Evolutionary conservation across 2,888 invertebrate species (phyloP).

Genomic region (Deilephila elpenor): DNA sequence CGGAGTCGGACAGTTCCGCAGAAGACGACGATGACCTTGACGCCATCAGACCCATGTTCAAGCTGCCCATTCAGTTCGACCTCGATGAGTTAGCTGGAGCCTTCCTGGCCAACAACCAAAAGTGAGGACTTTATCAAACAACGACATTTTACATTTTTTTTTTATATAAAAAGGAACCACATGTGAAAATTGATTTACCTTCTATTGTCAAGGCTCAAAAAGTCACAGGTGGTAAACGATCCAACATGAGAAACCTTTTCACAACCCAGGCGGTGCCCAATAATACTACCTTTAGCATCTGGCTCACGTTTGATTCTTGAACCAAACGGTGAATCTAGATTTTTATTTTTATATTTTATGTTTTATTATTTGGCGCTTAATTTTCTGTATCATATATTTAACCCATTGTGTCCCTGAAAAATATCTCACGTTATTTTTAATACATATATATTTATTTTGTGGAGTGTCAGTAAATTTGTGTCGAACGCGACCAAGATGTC

Average conservation of each 20-base stretch:
- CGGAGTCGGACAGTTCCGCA: constrained; percentile 84
- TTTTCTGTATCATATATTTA: background rate
- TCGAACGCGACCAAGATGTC: background rate
- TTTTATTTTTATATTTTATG: no score
- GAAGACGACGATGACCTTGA: constrained; percentile 86
- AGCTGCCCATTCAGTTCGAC: constrained; percentile 92
- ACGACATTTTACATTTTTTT: no score
- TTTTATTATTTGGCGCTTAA: background rate
- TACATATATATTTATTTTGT: background rate
- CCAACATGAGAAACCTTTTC: no score
- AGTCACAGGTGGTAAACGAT: no score
- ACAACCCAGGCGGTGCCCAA: no score
- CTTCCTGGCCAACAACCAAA: constrained; percentile 88
- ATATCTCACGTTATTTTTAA: background rate
- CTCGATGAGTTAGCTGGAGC: constrained; percentile 92
- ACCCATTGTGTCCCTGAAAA: background rate
- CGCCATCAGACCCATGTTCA: constrained; percentile 85
- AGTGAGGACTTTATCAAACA: constrained; percentile 67
- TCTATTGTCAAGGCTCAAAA: no score
- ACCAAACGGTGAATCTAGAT: no score
- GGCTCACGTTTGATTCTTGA: no score
- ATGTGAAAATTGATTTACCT: no score
- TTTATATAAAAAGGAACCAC: no score
- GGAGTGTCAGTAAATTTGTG: background rate
- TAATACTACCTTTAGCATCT: no score